A percentile compares a stretch with the other conserved stretches of the same genome.
These are phyloP conservation scores for Anomalospiza imberbis DNA, from an alignment of 2,797 vertebrate genomes.

Conservation along the genomic window DNA sequence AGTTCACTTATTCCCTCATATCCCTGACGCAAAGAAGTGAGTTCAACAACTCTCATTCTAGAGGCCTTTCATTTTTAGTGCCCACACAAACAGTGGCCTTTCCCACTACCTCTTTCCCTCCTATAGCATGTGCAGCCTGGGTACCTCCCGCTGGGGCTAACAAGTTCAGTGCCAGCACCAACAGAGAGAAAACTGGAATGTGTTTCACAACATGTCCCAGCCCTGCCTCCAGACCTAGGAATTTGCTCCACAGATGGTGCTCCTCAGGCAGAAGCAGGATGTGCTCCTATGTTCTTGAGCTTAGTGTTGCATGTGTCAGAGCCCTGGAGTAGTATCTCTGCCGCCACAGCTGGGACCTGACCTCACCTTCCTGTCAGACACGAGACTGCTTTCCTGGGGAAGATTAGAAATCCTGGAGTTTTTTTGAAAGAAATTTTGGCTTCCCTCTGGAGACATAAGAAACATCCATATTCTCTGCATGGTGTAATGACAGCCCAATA, in stretches of 20 bases:
- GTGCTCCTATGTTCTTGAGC: rapidly evolving
- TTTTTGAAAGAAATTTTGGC: background rate
- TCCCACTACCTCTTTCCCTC: background rate
- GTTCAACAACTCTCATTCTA: background rate
- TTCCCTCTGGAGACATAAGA: background rate
- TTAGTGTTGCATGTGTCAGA: background rate
- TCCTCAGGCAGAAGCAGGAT: background rate
- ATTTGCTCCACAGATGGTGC: background rate
- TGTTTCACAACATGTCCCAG: rapidly evolving
- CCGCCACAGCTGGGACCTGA: rapidly evolving
- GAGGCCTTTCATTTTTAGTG: background rate
- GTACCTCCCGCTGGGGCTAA: rapidly evolving
- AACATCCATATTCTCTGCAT: background rate
- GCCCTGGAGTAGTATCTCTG: background rate
- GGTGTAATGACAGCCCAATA: background rate
- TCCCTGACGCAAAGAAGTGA: background rate
- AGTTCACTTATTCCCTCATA: background rate
- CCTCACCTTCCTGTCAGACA: background rate
- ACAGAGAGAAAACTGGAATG: background rate
- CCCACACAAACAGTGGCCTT: background rate
- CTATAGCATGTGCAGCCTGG: background rate
- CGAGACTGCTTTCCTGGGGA: background rate
- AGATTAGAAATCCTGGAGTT: background rate
- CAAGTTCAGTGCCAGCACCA: background rate
- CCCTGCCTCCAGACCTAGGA: background rate